These are phyloP conservation scores for Trichacis sp. DNA, from an alignment of 2,888 invertebrate species.

Conservation along the genomic window DNA sequence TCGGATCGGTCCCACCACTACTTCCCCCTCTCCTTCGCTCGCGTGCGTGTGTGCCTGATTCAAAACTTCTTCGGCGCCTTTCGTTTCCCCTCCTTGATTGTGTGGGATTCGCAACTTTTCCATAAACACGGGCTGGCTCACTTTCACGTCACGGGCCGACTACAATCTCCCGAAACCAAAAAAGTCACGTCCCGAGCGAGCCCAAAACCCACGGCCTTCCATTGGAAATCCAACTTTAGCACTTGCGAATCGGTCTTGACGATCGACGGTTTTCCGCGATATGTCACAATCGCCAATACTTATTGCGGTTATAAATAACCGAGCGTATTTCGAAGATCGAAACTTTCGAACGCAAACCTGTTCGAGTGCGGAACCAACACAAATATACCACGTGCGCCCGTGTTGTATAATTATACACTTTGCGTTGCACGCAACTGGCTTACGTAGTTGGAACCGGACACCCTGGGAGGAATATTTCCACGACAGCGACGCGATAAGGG, in stretches of 20 bases:
- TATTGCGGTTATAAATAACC: background rate
- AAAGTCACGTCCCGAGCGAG: background rate
- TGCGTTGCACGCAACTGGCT: background rate
- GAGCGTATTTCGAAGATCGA: background rate
- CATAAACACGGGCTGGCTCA: background rate
- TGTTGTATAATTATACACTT: conserved; percentile 1
- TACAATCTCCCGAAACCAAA: background rate
- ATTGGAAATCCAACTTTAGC: no score
- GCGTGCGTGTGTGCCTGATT: no score
- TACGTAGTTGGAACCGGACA: no score
- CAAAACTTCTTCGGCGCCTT: background rate
- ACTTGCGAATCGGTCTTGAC: no score
- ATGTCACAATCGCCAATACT: background rate
- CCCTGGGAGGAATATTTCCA: background rate
- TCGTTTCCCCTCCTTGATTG: background rate
- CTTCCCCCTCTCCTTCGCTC: background rate
- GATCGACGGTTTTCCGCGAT: background rate
- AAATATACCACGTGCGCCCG: background rate
- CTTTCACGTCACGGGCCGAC: background rate
- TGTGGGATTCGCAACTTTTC: background rate
- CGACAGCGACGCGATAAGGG: no score
- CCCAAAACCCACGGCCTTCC: background rate
- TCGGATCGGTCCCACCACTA: background rate
- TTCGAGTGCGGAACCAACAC: background rate
- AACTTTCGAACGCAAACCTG: background rate